Conservation (phyloP, 1,140 invertebrate genomes). For the Palaemon carinicauda region DNA sequence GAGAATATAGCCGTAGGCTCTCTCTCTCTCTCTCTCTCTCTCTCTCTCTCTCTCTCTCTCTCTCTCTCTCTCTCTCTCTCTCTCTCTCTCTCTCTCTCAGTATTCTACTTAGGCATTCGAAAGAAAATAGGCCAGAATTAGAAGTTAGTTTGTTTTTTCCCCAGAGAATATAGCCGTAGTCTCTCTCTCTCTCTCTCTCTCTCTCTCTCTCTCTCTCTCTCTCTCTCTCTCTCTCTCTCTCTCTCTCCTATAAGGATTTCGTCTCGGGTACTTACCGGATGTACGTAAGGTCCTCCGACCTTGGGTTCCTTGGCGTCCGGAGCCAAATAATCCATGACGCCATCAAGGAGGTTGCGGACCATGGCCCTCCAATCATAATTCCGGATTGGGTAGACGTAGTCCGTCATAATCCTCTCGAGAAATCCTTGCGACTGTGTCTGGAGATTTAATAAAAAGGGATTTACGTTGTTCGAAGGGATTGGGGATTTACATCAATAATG, state of each 20-base stretch:
- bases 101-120: no score
- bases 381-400: constrained; percentile 29
- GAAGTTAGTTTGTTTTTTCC: no score
- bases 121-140: no score
- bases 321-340: constrained; percentile 13
- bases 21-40: not conserved
- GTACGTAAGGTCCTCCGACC: not conserved
- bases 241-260: not conserved
- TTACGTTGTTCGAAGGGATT: no score
- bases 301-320: constrained; percentile 38
- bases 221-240: not conserved
- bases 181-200: not conserved
- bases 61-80: not conserved
- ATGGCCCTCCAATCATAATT: constrained; percentile 23
- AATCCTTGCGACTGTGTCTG: not conserved
- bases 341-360: not conserved
- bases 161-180: no score
- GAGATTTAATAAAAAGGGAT: not conserved
- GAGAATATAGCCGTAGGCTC: no score
- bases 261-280: not conserved
- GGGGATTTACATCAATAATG: no score
- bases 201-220: not conserved
- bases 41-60: not conserved
- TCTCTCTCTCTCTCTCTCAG: not conserved
- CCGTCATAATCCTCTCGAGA: constrained; percentile 27